Conservation (phyloP, 2,888 invertebrate genomes). For the Aleiodes leptofemur region DNA sequence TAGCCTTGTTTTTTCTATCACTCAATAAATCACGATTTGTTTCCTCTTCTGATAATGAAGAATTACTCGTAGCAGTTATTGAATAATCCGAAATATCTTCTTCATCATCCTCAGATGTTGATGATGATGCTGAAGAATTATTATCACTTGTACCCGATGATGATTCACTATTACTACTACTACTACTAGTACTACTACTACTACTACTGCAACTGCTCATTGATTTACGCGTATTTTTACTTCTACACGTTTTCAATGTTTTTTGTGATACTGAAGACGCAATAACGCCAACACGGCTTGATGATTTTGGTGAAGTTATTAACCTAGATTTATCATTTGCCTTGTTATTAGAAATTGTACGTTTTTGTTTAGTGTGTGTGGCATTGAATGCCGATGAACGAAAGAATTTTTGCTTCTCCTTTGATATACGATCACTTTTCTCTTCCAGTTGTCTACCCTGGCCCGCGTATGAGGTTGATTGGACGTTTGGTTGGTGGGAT, state of each 20-base stretch:
- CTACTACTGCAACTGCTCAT: constrained; percentile 51
- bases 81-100: constrained; percentile 2
- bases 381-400: constrained; percentile 87
- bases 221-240: constrained; percentile 23
- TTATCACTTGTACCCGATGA: constrained; percentile 9
- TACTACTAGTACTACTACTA: constrained; percentile 55
- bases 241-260: neutral
- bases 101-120: neutral
- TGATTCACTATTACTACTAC: constrained; percentile 24
- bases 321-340: constrained; percentile 46
- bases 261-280: neutral
- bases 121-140: constrained; percentile 5
- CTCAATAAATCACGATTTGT: neutral
- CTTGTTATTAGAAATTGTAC: constrained; percentile 41
- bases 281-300: neutral
- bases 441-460: constrained; percentile 77
- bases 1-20: neutral
- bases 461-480: constrained; percentile 71
- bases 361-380: constrained; percentile 75
- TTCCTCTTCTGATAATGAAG: neutral
- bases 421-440: constrained; percentile 86
- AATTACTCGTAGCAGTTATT: constrained; percentile 3
- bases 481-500: constrained; percentile 58
- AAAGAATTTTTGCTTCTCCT: constrained; percentile 93
- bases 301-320: constrained; percentile 31